These are phyloP conservation scores for Lerista edwardsae DNA, from an alignment of 2,797 vertebrate genomes.

Conservation along the genomic window DNA sequence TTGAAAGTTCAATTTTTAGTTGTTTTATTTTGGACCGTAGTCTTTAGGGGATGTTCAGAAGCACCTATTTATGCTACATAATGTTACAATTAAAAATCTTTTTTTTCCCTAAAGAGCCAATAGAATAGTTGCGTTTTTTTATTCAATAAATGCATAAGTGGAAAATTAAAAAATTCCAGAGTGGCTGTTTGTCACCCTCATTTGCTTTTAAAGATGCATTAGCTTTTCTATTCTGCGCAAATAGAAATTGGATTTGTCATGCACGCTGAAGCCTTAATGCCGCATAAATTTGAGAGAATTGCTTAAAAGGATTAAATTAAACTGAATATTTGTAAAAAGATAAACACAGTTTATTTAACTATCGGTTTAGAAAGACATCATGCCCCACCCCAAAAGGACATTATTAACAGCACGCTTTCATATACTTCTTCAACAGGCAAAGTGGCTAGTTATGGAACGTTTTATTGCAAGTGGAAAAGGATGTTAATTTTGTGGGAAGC, in stretches of 20 bases:
- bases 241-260: constrained; percentile 66
- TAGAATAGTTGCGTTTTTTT: constrained; percentile 57
- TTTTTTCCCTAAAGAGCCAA: constrained; percentile 33
- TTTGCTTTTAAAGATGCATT: constrained; percentile 56
- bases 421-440: constrained; percentile 81
- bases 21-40: not conserved
- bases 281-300: constrained; percentile 77
- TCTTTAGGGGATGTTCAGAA: not conserved
- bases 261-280: constrained; percentile 72
- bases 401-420: constrained; percentile 85
- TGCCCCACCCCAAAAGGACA: constrained; percentile 81
- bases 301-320: constrained; percentile 83
- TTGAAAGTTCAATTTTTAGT: constrained; percentile 4
- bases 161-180: constrained; percentile 50
- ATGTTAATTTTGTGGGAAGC: constrained; percentile 81
- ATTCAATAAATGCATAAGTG: constrained; percentile 45
- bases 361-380: constrained; percentile 78
- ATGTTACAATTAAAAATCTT: not conserved
- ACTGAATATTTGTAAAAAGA: constrained; percentile 79
- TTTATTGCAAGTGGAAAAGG: constrained; percentile 80
- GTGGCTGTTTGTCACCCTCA: constrained; percentile 44
- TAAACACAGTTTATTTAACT: constrained; percentile 78
- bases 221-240: constrained; percentile 61
- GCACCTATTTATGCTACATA: not conserved
- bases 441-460: constrained; percentile 85